Evolutionary conservation across 2,888 invertebrate species (phyloP).

Genomic region (Polietes domitor): DNA sequence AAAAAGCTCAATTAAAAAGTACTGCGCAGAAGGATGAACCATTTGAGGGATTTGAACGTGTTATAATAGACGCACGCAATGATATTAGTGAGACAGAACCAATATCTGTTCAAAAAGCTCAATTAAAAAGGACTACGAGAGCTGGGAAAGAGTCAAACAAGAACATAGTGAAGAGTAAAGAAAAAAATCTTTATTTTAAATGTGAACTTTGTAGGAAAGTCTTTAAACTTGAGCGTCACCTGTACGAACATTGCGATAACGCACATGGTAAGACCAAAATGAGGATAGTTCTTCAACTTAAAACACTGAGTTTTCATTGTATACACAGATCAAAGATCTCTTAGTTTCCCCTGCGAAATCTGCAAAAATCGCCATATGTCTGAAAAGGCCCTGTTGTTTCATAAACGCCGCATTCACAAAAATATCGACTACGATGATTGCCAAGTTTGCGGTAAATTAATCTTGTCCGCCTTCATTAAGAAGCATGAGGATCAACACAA

Average conservation of each 20-base stretch:
- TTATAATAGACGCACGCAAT: neutral
- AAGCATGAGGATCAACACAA: neutral
- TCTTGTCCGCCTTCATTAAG: neutral
- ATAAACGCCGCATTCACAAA: neutral
- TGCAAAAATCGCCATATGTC: neutral
- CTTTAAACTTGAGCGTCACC: neutral
- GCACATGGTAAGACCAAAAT: conserved; percentile 3
- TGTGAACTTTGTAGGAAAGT: conserved; percentile 17
- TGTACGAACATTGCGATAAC: conserved; percentile 2
- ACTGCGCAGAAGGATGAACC: neutral
- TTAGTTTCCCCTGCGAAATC: neutral
- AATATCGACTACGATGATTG: conserved; percentile 4
- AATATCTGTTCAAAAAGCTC: neutral
- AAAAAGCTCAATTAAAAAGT: neutral
- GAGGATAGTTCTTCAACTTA: neutral
- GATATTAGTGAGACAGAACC: neutral
- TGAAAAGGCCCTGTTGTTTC: neutral
- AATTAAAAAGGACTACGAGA: no score
- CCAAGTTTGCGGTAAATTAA: conserved; percentile 9
- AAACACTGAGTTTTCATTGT: neutral
- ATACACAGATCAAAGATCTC: neutral
- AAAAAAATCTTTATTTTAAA: neutral
- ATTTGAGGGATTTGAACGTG: neutral
- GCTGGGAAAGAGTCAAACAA: neutral
- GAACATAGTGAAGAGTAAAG: neutral